Base-by-base conservation (phyloP, 2,113 vertebrate species). In the Dascyllus trimaculatus region DNA sequence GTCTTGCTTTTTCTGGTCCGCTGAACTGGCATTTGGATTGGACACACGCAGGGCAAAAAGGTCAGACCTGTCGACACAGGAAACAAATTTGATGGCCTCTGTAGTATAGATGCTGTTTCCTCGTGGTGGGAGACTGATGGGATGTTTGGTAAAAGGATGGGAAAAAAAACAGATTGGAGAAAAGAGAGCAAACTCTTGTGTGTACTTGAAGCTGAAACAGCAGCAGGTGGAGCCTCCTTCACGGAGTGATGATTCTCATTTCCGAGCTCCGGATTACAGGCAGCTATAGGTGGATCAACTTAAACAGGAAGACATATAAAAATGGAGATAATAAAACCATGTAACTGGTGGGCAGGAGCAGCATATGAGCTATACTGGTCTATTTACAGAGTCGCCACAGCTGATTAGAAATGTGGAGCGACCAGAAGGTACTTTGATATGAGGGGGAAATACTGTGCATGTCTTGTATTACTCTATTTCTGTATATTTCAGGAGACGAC, bases 1-100 rank as follows among this genome's bases (percentile, higher is more conserved):
- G 59, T 69, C 43, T 56, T 53, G 53, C 40, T 56, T 66, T 64
- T 79, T 80, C 81, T 75, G 70, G 69, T 86, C 81, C 9, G 17
- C 63, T 78, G 84, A 81, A 78, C 75, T 82, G 74, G 70, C 89
- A 87, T 88, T 90, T 88, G 79, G 76, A 83, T 64, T 35, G 67
- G 57, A 81, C 65, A 75, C 82, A 85, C 8, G 57, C 75, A 26
- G 88, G 85, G 80, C 59, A 63, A 85, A n/a, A 76, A 89, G 86
- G 84, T 85, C 80, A 85, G 18, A 75, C 26, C 74, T 38, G 57
- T 77, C 29, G 18, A 67, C 25, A 32, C 66, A 69, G 69, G 71
- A 71, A 68, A 69, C 52, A 18, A 25, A 67, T 83, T 78, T 87
- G 54, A 87, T 91, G 71, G 68, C 73, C 71, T 60, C 75, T 0